Percentiles rank a stretch among this genome's conserved stretches.
These are phyloP conservation scores for Xiphorhynchus erythropygius DNA, from an alignment of 2,797 vertebrate genomes.

Conservation along the genomic window DNA sequence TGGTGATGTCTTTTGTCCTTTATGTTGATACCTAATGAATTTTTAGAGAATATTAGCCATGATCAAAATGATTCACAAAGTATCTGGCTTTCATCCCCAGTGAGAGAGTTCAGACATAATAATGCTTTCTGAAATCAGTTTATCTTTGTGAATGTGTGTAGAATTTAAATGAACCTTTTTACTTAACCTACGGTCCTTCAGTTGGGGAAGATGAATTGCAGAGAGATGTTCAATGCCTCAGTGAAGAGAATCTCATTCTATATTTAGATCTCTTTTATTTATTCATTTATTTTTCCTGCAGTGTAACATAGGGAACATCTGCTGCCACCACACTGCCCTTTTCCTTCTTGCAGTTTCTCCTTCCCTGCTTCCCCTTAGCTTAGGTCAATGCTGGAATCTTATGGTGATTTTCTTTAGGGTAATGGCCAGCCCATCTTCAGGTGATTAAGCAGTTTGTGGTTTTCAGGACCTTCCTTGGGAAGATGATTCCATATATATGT, in stretches of 20 bases:
- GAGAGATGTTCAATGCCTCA: not conserved
- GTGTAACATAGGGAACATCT: not conserved
- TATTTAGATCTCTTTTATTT: conserved; percentile 30
- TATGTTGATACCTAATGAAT: not conserved
- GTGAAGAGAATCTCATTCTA: not conserved
- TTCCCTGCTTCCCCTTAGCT: not conserved
- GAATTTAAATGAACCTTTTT: conserved; percentile 61
- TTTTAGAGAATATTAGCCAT: conserved; percentile 13
- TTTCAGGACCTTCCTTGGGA: not conserved
- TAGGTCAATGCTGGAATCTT: not conserved
- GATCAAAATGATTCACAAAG: not conserved
- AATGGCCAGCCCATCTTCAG: not conserved
- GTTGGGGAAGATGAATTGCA: not conserved
- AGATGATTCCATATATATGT: not conserved
- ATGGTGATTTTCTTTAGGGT: not conserved
- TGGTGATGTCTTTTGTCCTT: not conserved
- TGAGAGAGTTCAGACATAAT: conserved; percentile 25
- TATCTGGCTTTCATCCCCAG: not conserved
- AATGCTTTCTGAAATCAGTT: conserved; percentile 57
- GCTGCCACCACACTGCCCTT: not conserved
- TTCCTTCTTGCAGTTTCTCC: not conserved
- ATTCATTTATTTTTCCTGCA: conserved; percentile 26
- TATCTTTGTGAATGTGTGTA: conserved; percentile 37
- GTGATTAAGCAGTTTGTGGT: not conserved
- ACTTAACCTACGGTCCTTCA: conserved; percentile 29